Evolutionary conservation across 2,888 invertebrate genomes (phyloP), one percentile per base, ranked within the genome.

Genomic region (Patella depressa): DNA sequence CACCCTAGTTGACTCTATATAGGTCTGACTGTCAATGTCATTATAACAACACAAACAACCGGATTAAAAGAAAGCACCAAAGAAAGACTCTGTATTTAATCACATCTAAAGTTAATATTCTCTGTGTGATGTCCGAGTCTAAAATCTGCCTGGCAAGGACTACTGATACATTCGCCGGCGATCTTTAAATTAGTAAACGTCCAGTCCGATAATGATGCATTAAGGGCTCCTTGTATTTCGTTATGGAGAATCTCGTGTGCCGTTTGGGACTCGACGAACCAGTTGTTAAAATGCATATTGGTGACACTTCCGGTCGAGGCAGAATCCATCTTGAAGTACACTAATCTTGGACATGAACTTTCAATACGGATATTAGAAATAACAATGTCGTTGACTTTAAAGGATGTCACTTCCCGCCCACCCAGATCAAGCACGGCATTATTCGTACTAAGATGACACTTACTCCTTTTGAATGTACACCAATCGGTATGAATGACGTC

Each of bases 401-500:
- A 34, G 54, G 75, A 75, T 34, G 45, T 19, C 65, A 11, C 53
- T 4, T 75, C 69, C 74, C 71, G 5, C 15, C 78, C 74, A 19
- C 73, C 79, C 34, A 71, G 54, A 71, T 79, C 71, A 5, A 73
- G 53, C 7, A 80, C 73, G 1, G 75, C 78, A 29, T 78, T 72
- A 59, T 77, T 78, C 12, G 65, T 53, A n/a, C 53, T 53, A 9
- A 80, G 24, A 55, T 73, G 71, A 53, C 80, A 78, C 53, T 73
- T 72, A 29, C 53, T n/a, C 19, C 72, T 74, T 24, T 79, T 77
- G 45, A 77, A 75, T 2, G 77, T 75, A 71, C 77, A 81, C 79
- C 79, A 79, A 53, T 79, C 79, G 4, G 74, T 77, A 69, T 79
- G 79, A 55, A 81, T 79, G 57, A 79, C 69, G 75, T 80, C 78